A percentile compares a stretch with the other conserved stretches of the same genome.
Evolutionary conservation across 1,140 invertebrate species (phyloP).

Genomic region (Aleiodes sp.): DNA sequence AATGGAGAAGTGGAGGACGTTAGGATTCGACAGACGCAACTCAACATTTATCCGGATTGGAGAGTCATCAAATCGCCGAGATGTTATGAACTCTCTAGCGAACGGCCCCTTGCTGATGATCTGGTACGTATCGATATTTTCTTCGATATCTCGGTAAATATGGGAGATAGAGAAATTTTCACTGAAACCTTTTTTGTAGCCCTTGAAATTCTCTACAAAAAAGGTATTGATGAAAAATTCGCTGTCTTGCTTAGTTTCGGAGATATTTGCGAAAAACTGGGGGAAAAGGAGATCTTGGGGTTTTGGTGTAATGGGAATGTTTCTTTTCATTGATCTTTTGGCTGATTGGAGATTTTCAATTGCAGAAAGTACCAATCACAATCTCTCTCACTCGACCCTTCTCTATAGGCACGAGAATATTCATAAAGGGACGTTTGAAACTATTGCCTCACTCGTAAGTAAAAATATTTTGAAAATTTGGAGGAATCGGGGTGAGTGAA

Average conservation of each 20-base stretch:
- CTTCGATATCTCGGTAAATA: too few relatives aligned
- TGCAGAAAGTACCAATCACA: slow-evolving; percentile 60
- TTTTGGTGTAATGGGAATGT: too few relatives aligned
- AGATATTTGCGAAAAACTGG: too few relatives aligned
- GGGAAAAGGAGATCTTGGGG: too few relatives aligned
- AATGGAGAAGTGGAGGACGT: slow-evolving; percentile 70
- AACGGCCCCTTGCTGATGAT: slow-evolving; percentile 4
- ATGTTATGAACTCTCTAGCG: slow-evolving; percentile 37
- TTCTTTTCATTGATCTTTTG: too few relatives aligned
- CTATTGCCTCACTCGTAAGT: slow-evolving; percentile 71
- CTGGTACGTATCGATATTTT: slow-evolving; percentile 49
- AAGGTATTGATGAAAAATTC: too few relatives aligned
- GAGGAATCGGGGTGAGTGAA: background rate
- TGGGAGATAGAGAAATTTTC: too few relatives aligned
- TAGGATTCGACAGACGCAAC: slow-evolving; percentile 55
- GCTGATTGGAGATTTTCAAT: too few relatives aligned
- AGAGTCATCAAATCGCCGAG: slow-evolving; percentile 49
- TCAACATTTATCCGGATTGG: slow-evolving; percentile 66
- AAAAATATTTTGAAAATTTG: slow-evolving; percentile 26
- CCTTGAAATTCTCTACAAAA: too few relatives aligned
- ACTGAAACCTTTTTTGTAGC: too few relatives aligned
- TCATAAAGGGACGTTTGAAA: slow-evolving; percentile 71
- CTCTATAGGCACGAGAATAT: slow-evolving; percentile 63
- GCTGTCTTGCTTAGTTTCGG: too few relatives aligned
- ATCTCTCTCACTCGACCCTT: slow-evolving; percentile 63